Conservation (phyloP, 2,113 vertebrate genomes). For the Bos taurus region ARS-UCD2.0 NC_037333.1:10378501-10379000, state of each 20-base stretch:
- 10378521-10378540: not conserved
- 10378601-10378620: not conserved
- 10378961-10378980: not conserved
- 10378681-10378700: not conserved
- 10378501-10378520: not conserved
- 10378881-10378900: not conserved
- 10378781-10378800: fast-evolving
- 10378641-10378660: not conserved
- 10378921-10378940: not conserved
- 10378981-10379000: not conserved
- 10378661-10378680: not conserved
- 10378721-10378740: not conserved
- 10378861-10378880: not conserved
- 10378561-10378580: not conserved
- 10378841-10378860: not conserved
- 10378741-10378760: not conserved
- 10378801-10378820: not conserved
- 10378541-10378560: not conserved
- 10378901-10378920: not conserved
- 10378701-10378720: not conserved
- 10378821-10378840: not conserved
- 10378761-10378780: not conserved
- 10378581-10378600: not conserved
- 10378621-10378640: not conserved
- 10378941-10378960: not conserved